Percentiles rank a stretch among this genome's conserved stretches.
These are phyloP conservation scores for Trachelus troglodyta DNA, from an alignment of 2,888 invertebrate species.

Conservation along the genomic window DNA sequence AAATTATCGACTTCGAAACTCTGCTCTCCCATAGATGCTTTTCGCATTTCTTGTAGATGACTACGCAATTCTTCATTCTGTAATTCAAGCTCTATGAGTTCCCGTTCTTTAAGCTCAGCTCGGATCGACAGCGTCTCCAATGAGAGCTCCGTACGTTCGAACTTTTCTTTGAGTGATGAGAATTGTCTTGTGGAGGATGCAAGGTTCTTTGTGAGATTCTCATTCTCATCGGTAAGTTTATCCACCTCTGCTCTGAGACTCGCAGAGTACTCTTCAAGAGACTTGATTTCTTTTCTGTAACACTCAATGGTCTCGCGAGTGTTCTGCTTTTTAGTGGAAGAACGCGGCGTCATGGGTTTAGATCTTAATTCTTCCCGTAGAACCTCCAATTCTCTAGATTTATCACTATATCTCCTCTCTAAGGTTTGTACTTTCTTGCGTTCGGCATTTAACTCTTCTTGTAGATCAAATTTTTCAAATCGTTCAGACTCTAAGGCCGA, in stretches of 20 bases:
- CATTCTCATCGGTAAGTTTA: constrained; percentile 69
- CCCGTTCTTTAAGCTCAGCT: constrained; percentile 49
- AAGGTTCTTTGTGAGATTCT: constrained; percentile 65
- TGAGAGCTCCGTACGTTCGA: constrained; percentile 39
- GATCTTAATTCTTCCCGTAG: constrained; percentile 54
- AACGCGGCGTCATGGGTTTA: constrained; percentile 53
- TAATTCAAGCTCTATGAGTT: constrained; percentile 47
- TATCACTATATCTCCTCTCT: constrained; percentile 67
- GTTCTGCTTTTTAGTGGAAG: constrained; percentile 54
- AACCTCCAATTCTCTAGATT: constrained; percentile 60
- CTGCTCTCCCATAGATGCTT: constrained; percentile 36
- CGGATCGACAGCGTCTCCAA: constrained; percentile 44
- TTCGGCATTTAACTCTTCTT: constrained; percentile 71
- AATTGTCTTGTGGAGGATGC: constrained; percentile 33
- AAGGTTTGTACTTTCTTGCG: constrained; percentile 70
- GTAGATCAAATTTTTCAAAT: constrained; percentile 73
- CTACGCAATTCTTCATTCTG: constrained; percentile 52
- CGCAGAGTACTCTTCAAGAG: constrained; percentile 69
- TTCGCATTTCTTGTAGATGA: constrained; percentile 46
- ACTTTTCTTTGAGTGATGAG: constrained; percentile 41
- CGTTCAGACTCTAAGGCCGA: constrained; percentile 73
- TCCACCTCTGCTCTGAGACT: constrained; percentile 69
- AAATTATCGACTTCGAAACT: constrained; percentile 55
- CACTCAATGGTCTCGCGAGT: constrained; percentile 49
- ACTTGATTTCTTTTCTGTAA: constrained; percentile 68